These are phyloP conservation scores for Tragelaphus imberbis DNA, from an alignment of 2,113 vertebrate species.

Conservation along the genomic window DNA sequence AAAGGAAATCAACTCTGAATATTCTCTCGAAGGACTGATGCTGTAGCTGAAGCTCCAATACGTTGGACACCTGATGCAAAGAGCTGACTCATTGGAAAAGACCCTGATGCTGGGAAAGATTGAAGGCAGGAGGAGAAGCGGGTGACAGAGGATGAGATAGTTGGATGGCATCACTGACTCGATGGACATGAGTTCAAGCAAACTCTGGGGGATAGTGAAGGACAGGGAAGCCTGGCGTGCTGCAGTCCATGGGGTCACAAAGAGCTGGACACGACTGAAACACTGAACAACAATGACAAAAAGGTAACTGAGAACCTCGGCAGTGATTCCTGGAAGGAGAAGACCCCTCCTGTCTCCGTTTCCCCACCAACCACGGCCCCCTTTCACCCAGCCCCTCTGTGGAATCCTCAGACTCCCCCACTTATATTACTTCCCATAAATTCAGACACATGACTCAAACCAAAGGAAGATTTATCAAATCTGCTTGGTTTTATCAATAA, in stretches of 20 bases:
- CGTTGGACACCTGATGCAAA: neutral
- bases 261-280: neutral
- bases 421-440: neutral
- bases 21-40: neutral
- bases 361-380: accelerated
- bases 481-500: neutral
- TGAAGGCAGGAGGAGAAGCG: neutral
- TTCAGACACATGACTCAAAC: neutral
- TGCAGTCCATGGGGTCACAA: neutral
- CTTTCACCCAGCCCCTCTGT: neutral
- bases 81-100: neutral
- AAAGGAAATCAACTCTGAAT: neutral
- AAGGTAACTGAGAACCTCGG: neutral
- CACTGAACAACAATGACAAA: neutral
- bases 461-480: neutral
- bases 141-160: neutral
- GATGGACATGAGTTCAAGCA: neutral
- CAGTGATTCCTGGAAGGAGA: neutral
- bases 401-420: neutral
- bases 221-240: neutral
- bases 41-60: neutral
- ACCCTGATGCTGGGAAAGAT: neutral
- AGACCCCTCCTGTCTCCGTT: neutral
- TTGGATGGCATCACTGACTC: neutral
- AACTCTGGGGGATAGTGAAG: neutral